Conservation (phyloP, 2,888 invertebrate genomes). For the Pollenia angustigena region DNA sequence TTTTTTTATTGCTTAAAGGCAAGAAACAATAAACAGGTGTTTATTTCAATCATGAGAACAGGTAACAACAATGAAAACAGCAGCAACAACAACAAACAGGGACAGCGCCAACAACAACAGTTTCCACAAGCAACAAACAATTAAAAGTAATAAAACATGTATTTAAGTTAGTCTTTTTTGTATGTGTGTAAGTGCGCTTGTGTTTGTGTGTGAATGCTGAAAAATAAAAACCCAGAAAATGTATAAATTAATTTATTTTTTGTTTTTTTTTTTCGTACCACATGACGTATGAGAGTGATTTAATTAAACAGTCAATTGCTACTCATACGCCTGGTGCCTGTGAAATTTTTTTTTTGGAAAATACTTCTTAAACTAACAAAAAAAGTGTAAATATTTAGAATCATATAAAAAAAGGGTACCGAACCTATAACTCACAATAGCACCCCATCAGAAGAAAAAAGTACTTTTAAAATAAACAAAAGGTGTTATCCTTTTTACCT, state of each 20-base stretch:
- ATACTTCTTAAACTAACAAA: too few relatives aligned
- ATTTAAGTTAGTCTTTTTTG: neutral
- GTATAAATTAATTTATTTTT: slow-evolving; percentile 19
- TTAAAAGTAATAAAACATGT: neutral
- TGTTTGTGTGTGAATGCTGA: too few relatives aligned
- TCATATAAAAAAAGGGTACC: too few relatives aligned
- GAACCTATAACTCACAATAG: too few relatives aligned
- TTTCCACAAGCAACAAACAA: neutral
- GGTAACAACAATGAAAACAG: neutral
- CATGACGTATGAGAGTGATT: slow-evolving; percentile 47
- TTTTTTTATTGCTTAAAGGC: slow-evolving; percentile 38
- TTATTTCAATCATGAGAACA: slow-evolving; percentile 12
- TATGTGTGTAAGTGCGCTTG: neutral
- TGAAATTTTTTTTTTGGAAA: neutral
- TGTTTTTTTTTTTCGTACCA: neutral
- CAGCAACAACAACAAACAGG: neutral
- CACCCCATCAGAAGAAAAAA: too few relatives aligned
- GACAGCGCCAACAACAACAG: neutral
- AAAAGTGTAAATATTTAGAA: too few relatives aligned
- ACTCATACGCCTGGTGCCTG: slow-evolving; percentile 1
- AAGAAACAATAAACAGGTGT: slow-evolving; percentile 60
- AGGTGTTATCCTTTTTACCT: too few relatives aligned
- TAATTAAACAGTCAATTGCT: slow-evolving; percentile 40
- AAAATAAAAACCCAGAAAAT: neutral
- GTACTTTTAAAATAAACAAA: too few relatives aligned